Percentiles rank a stretch among this genome's conserved stretches.
Conservation (phyloP, 2,888 invertebrate species). For the Lymantria monacha region DNA sequence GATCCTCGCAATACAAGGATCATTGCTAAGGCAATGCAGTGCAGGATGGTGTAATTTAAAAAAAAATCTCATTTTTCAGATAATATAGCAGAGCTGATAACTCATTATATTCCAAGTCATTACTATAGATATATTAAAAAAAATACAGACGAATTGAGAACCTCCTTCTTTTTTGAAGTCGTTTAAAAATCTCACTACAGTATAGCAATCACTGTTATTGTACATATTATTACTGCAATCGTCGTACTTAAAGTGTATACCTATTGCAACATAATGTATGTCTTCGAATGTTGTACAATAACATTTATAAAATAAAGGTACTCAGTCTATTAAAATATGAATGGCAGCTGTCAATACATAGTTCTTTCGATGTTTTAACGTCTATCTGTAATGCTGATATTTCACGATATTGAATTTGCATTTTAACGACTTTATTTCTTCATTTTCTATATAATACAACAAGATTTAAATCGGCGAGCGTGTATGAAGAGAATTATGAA, state of each 20-base stretch:
- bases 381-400: slow-evolving; percentile 3
- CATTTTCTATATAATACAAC: neutral
- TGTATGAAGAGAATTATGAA: too few relatives aligned
- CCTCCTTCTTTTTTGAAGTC: too few relatives aligned
- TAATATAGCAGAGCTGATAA: too few relatives aligned
- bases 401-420: slow-evolving; percentile 3
- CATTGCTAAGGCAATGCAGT: too few relatives aligned
- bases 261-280: slow-evolving; percentile 18
- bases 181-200: too few relatives aligned
- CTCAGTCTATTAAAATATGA: slow-evolving; percentile 10
- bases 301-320: slow-evolving; percentile 7
- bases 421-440: neutral
- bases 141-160: too few relatives aligned
- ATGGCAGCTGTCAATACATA: slow-evolving; percentile 6
- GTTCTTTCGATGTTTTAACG: slow-evolving; percentile 1
- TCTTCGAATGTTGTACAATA: slow-evolving; percentile 15
- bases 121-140: too few relatives aligned
- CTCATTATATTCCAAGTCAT: too few relatives aligned
- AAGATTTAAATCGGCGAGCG: too few relatives aligned
- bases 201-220: slow-evolving; percentile 1
- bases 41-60: too few relatives aligned
- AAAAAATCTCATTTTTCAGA: too few relatives aligned
- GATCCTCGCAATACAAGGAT: too few relatives aligned
- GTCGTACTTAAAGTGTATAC: slow-evolving; percentile 13
- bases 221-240: slow-evolving; percentile 22